Evolutionary conservation across 2,888 invertebrate species (phyloP), one percentile per base, ranked within the genome.

Genomic region (Caenorhabditis sp.): DNA sequence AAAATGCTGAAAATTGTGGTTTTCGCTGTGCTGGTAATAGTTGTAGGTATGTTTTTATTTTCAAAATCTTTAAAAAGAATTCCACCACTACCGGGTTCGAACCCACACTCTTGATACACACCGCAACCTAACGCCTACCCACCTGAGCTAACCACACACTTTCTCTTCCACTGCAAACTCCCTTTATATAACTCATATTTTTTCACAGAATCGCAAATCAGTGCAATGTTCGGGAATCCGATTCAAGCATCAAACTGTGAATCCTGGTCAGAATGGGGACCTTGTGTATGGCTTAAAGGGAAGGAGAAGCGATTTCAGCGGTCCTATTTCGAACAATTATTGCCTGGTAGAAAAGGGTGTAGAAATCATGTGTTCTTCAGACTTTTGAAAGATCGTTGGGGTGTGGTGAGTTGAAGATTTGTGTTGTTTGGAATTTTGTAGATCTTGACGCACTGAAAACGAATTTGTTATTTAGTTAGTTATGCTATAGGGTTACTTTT

Each of bases 281-380:
- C 86, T 20, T 86, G 86, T 66, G 84, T 86, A 23, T 86, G 86
- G 86, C 74, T 86, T 36, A 83, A 84, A 49, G 86, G 86, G 10
- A 80, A 78, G 26, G 77, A 81, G 57, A 73, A 71, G 49, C 72
- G 81, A 75, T 82, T 80, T 79, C 72, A 81, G 56, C 74, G 85
- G 2, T 72, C 78, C 49, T 87, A 87, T 69, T 87, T 87, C 70
- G 85, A 86, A 31, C 87, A 87, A 63, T 72, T 87, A 57, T 72
- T 86, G 49, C 87, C 87, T 5, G 87, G 87, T 14, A 52, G 83
- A 7, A 84, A 80, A 49, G 87, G 87, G n/a, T 87, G 87, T 68
- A 71, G 87, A 2, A 77, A 85, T 49, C 87, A 87, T 65, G 84
- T 87, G 20, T 87, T 87, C 70, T 87, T 85, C 81, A 77, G 82